Conservation (phyloP, 2,888 invertebrate species). For the Furcula furcula region DNA sequence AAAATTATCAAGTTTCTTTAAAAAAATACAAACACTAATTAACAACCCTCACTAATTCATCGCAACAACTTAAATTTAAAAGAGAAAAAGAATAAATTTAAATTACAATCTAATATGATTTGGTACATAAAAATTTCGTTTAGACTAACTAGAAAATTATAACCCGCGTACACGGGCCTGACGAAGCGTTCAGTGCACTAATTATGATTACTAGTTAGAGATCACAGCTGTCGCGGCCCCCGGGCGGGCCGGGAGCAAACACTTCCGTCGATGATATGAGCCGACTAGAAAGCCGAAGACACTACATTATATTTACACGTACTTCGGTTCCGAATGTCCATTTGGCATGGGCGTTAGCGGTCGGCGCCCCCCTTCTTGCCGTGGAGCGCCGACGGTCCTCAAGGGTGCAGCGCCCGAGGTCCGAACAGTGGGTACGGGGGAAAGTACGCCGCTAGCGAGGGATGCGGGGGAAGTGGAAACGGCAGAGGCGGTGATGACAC, state of each 20-base stretch:
- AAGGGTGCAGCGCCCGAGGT: conserved; percentile 85
- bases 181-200: conserved; percentile 70
- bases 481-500: conserved; percentile 86
- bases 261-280: conserved; percentile 75
- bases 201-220: conserved; percentile 74
- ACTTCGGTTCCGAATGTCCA: conserved; percentile 68
- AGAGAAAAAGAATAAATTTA: conserved; percentile 57
- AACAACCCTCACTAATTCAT: conserved; percentile 69
- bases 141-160: conserved; percentile 74
- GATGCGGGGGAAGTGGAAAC: conserved; percentile 86
- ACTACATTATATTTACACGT: conserved; percentile 71
- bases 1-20: conserved; percentile 45
- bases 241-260: conserved; percentile 56
- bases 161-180: conserved; percentile 50
- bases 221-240: conserved; percentile 76
- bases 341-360: conserved; percentile 74
- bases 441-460: conserved; percentile 91
- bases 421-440: conserved; percentile 95
- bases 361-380: conserved; percentile 82
- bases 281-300: conserved; percentile 68
- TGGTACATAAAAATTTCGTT: conserved; percentile 79
- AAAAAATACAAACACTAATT: conserved; percentile 75
- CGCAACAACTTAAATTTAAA: conserved; percentile 70
- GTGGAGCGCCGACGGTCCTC: conserved; percentile 89
- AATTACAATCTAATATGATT: conserved; percentile 74